phyloP scores from a whole-genome alignment of 2,888 invertebrate genomes.

The Candidula unifasciata region DNA sequence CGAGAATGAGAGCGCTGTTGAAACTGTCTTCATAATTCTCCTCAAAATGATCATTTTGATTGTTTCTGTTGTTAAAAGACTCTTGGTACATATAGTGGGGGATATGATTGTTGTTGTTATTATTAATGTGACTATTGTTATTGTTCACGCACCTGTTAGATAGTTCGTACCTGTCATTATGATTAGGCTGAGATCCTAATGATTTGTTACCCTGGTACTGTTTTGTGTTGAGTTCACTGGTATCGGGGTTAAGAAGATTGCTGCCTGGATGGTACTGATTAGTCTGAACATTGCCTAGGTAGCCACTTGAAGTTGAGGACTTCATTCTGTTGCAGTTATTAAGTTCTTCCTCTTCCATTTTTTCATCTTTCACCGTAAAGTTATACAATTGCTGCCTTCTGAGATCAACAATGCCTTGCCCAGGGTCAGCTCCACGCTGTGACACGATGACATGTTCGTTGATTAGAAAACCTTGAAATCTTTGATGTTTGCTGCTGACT shows the following conservation, averaged over 20 bases:
- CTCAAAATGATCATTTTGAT: background rate
- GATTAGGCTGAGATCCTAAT: background rate
- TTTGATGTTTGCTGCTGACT: constrained; percentile 18
- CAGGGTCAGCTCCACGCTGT: background rate
- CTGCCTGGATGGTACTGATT: background rate
- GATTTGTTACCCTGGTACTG: background rate
- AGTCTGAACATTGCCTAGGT: background rate
- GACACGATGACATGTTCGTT: background rate
- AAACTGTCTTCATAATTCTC: constrained; percentile 38
- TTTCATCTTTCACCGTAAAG: background rate
- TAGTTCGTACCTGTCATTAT: background rate
- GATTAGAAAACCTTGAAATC: constrained; percentile 6
- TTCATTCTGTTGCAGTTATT: background rate
- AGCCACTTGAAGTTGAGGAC: background rate
- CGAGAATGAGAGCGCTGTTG: constrained; percentile 29
- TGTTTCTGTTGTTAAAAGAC: background rate
- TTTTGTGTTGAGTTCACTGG: background rate
- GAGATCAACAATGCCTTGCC: constrained; percentile 2
- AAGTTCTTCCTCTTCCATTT: background rate
- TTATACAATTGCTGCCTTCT: background rate
- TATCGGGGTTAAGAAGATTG: background rate
- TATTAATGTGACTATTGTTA: background rate
- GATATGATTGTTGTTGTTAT: constrained; percentile 22
- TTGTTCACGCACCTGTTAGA: background rate
- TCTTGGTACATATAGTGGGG: background rate